Conservation (phyloP, 2,113 vertebrate genomes). For the Oreochromis tanganicae region DNA sequence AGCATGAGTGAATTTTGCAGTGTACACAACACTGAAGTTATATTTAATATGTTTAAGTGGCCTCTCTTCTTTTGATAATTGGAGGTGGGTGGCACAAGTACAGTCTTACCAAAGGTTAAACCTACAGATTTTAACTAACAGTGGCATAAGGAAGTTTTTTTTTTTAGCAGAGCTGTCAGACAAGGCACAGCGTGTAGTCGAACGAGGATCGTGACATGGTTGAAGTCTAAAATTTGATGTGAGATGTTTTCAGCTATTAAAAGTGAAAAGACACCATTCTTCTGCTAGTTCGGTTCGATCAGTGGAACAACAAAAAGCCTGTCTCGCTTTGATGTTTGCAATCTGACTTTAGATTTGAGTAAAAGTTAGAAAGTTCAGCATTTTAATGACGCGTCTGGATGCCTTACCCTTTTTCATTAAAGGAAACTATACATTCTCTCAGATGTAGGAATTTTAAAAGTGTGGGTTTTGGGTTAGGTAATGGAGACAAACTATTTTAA, state of each 20-base stretch:
- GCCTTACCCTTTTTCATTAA: background rate
- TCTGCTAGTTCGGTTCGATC: background rate
- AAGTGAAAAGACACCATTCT: background rate
- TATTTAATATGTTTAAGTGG: background rate
- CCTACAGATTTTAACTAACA: background rate
- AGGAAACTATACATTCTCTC: background rate
- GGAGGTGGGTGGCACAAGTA: background rate
- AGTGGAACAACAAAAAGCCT: background rate
- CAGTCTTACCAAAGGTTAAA: background rate
- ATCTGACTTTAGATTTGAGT: background rate
- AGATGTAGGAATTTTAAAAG: background rate
- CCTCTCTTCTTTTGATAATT: background rate
- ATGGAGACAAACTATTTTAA: background rate
- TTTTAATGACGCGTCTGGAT: constrained; percentile 18
- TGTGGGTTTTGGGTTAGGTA: background rate
- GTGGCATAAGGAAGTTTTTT: background rate
- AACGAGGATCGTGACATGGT: background rate
- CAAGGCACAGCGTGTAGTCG: background rate
- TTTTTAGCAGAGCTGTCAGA: background rate
- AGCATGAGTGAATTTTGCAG: background rate
- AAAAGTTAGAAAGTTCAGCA: constrained; percentile 12
- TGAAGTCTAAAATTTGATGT: background rate
- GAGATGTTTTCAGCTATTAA: background rate
- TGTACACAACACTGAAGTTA: background rate
- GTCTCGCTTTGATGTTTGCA: background rate